Evolutionary conservation across 1,140 invertebrate species (phyloP).

Genomic region (Proales similis): DNA sequence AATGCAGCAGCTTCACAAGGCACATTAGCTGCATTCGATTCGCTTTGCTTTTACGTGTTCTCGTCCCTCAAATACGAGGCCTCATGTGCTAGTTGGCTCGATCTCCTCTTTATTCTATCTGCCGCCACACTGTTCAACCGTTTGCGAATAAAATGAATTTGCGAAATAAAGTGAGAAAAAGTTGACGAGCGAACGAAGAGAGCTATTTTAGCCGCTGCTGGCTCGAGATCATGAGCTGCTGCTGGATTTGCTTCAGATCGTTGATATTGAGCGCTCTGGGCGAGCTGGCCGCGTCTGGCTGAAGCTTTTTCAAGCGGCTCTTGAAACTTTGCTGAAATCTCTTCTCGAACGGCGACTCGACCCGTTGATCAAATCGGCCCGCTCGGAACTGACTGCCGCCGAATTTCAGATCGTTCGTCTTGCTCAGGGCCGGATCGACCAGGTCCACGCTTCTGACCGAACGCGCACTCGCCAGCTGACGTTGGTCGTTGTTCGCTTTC

Average conservation of each 20-base stretch:
- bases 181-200: too few species aligned
- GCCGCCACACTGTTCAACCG: too few species aligned
- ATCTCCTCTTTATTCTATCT: too few species aligned
- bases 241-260: constrained; percentile 21
- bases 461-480: neutral
- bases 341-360: constrained; percentile 25
- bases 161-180: too few species aligned
- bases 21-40: too few species aligned
- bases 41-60: too few species aligned
- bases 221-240: too few species aligned
- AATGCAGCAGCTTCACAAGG: too few species aligned
- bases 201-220: too few species aligned
- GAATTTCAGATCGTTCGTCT: constrained; percentile 21
- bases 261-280: neutral
- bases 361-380: neutral
- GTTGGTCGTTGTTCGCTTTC: neutral
- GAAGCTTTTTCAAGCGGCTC: neutral
- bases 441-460: neutral
- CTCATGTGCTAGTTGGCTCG: too few species aligned
- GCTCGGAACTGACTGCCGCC: constrained; percentile 9
- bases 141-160: too few species aligned
- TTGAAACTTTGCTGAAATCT: constrained; percentile 33
- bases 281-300: neutral
- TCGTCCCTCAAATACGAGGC: too few species aligned
- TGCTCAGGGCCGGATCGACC: constrained; percentile 5